A percentile compares a stretch with the other conserved stretches of the same genome.
Conservation (phyloP, 2,888 invertebrate genomes). For the Pristionchus entomophagus region DNA sequence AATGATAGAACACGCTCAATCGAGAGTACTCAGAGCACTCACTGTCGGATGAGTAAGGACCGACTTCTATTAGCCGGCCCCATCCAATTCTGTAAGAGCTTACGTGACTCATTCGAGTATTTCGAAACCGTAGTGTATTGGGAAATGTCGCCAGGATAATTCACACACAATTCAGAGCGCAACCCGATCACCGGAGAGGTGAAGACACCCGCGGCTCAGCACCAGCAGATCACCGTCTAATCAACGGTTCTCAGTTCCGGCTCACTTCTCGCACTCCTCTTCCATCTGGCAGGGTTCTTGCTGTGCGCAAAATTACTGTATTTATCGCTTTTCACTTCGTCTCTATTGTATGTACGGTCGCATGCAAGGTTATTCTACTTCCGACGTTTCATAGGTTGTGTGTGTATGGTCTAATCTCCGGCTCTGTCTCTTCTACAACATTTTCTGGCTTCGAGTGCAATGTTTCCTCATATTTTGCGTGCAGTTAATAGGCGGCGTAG, state of each 20-base stretch:
- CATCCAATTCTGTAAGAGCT: neutral
- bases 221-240: slow-evolving; percentile 67
- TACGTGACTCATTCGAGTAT: neutral
- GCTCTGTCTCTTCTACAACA: neutral
- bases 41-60: neutral
- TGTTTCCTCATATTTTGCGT: slow-evolving; percentile 24
- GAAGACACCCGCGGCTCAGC: slow-evolving; percentile 61
- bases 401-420: neutral
- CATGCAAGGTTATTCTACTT: slow-evolving; percentile 2
- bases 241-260: neutral
- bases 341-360: neutral
- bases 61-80: neutral
- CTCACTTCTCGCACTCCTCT: neutral
- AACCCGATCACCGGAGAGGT: slow-evolving; percentile 75
- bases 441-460: slow-evolving; percentile 31
- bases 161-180: slow-evolving; percentile 63
- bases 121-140: neutral
- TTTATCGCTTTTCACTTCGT: neutral
- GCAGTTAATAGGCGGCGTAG: slow-evolving; percentile 39
- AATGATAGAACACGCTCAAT: neutral
- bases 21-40: neutral
- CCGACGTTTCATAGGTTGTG: slow-evolving; percentile 12
- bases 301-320: slow-evolving; percentile 1
- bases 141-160: neutral
- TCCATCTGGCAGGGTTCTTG: neutral